A percentile compares a stretch with the other conserved stretches of the same genome.
Evolutionary conservation across 2,797 vertebrate genomes (phyloP).

Genomic region (Halcyon chelicuti): DNA sequence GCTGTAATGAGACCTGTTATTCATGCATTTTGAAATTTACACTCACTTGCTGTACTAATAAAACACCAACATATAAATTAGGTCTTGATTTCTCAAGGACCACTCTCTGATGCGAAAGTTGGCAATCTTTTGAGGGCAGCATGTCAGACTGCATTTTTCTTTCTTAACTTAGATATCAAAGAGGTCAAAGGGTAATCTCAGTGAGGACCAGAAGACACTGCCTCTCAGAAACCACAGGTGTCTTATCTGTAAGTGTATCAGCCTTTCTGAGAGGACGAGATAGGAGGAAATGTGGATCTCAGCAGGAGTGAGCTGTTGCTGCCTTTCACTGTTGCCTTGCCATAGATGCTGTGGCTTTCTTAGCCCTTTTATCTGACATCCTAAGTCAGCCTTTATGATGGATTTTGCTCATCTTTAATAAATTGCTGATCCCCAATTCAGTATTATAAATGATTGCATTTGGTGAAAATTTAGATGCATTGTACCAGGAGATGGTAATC

Average conservation of each 20-base stretch:
- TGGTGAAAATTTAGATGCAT: neutral
- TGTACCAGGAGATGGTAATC: neutral
- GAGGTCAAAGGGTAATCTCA: neutral
- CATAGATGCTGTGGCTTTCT: neutral
- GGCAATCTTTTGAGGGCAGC: neutral
- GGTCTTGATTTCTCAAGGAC: neutral
- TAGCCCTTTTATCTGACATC: neutral
- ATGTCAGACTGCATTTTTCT: neutral
- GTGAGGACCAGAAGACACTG: neutral
- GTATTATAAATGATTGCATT: neutral
- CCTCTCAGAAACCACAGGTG: neutral
- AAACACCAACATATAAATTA: neutral
- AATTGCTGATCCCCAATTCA: neutral
- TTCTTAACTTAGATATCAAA: neutral
- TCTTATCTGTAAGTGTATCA: neutral
- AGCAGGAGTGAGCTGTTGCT: neutral
- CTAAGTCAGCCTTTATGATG: neutral
- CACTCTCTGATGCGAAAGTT: neutral
- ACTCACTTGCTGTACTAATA: neutral
- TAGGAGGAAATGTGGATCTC: constrained; percentile 6
- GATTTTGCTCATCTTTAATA: neutral
- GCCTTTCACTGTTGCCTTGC: neutral
- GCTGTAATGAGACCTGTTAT: neutral
- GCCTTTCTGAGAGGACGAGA: constrained; percentile 1
- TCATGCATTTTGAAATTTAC: neutral